Evolutionary conservation across 1,140 invertebrate species (phyloP).

Genomic region (Psilanteris sp.): DNA sequence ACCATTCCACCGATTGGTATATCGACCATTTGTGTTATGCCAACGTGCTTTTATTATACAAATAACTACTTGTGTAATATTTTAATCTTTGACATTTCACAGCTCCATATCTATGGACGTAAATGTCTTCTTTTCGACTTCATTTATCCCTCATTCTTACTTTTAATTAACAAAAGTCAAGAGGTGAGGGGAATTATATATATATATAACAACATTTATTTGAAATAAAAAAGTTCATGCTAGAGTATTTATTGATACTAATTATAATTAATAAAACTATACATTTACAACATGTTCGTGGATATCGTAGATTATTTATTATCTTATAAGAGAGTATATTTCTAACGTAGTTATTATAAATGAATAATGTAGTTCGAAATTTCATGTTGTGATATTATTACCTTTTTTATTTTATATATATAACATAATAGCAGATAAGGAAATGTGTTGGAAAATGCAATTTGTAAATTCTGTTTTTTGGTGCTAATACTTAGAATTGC

Average conservation of each 20-base stretch:
- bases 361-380: conserved; percentile 41
- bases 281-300: conserved; percentile 34
- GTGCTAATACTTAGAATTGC: conserved; percentile 33
- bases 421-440: conserved; percentile 44
- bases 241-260: conserved; percentile 34
- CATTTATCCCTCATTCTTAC: conserved; percentile 35
- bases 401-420: conserved; percentile 50
- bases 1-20: conserved; percentile 66
- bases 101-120: background rate
- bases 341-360: conserved; percentile 45
- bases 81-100: conserved; percentile 26
- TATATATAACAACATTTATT: no score
- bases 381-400: conserved; percentile 58
- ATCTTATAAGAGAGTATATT: conserved; percentile 35
- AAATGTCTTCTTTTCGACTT: conserved; percentile 36
- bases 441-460: conserved; percentile 19
- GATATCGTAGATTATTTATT: conserved; percentile 31
- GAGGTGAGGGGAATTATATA: conserved; percentile 20
- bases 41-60: conserved; percentile 58
- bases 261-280: conserved; percentile 34
- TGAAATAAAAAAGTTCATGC: conserved; percentile 36
- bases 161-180: conserved; percentile 13
- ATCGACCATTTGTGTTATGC: conserved; percentile 46
- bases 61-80: conserved; percentile 34
- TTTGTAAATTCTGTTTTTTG: conserved; percentile 41